Percentiles rank a stretch among this genome's conserved stretches.
phyloP scores from a whole-genome alignment of 2,113 vertebrate species.

The Apeltes quadracus region DNA sequence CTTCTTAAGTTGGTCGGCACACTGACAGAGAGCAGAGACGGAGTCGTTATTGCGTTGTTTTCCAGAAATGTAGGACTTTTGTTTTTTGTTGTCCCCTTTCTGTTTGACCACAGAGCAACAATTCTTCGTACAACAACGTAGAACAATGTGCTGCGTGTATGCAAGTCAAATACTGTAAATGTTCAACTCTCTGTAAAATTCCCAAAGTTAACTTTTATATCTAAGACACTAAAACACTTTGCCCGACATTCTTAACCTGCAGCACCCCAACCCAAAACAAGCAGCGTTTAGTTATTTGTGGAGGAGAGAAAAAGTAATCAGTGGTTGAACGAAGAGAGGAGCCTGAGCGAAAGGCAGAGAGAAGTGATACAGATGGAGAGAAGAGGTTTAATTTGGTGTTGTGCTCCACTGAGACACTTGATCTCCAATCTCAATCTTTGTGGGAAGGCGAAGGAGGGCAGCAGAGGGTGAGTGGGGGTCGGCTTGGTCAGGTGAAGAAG shows the following conservation, averaged over 20 bases:
- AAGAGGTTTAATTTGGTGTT: conserved; percentile 62
- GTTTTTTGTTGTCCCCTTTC: not conserved
- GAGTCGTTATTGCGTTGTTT: conserved; percentile 9
- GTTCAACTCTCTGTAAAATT: not conserved
- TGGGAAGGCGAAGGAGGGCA: conserved; percentile 45
- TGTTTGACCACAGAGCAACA: not conserved
- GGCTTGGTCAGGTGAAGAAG: conserved; percentile 20
- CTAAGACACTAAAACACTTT: conserved; percentile 21
- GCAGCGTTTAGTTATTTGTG: conserved; percentile 42
- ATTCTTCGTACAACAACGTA: no score
- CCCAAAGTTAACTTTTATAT: conserved; percentile 6
- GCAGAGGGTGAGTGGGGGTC: conserved; percentile 16
- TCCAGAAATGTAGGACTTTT: not conserved
- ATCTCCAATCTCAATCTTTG: conserved; percentile 53
- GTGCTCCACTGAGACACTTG: conserved; percentile 54
- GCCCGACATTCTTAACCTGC: conserved; percentile 26
- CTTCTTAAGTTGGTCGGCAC: conserved; percentile 29
- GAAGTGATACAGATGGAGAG: conserved; percentile 54
- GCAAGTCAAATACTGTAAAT: not conserved
- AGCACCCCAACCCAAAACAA: conserved; percentile 38
- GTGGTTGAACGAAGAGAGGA: conserved; percentile 18
- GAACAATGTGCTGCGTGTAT: no score
- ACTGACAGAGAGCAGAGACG: conserved; percentile 26
- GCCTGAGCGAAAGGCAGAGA: conserved; percentile 21
- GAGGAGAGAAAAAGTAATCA: conserved; percentile 59